phyloP scores from a whole-genome alignment of 2,113 vertebrate species.

The Trinectes maculatus region DNA sequence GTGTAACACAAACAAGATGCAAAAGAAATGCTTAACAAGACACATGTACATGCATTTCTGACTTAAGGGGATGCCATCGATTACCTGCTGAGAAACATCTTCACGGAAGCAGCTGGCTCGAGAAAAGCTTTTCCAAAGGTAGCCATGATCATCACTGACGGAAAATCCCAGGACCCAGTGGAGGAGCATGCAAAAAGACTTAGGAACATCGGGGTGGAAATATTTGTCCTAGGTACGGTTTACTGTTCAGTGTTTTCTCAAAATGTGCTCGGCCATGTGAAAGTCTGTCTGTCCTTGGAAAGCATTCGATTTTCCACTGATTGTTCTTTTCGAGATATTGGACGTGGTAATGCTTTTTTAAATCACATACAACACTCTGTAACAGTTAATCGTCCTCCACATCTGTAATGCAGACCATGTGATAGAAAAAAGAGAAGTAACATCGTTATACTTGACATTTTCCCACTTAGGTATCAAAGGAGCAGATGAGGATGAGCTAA shows the following conservation, averaged over 20 bases:
- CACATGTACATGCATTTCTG: constrained; percentile 5
- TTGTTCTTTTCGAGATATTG: constrained; percentile 44
- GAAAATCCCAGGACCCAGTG: constrained; percentile 98
- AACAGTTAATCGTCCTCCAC: constrained; percentile 24
- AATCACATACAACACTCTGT: constrained; percentile 4
- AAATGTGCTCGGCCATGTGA: constrained; percentile 53
- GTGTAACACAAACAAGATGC: too few relatives aligned
- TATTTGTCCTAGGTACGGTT: constrained; percentile 94
- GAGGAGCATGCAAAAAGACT: constrained; percentile 92
- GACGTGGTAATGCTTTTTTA: constrained; percentile 34
- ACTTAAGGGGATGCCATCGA: constrained; percentile 93
- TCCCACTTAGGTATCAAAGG: constrained; percentile 92
- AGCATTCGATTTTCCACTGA: constrained; percentile 61
- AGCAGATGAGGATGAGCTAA: constrained; percentile 96
- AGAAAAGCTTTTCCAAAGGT: constrained; percentile 95
- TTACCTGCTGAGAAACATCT: constrained; percentile 91
- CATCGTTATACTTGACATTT: constrained; percentile 34
- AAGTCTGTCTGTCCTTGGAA: constrained; percentile 62
- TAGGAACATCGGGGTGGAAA: constrained; percentile 93
- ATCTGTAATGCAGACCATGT: constrained; percentile 52
- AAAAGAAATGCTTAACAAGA: too few relatives aligned
- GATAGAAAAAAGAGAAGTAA: neutral
- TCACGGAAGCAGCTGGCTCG: constrained; percentile 90
- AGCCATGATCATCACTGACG: constrained; percentile 97
- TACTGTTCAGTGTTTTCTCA: constrained; percentile 62